Evolutionary conservation across 2,113 vertebrate genomes (phyloP), one percentile per base, ranked within the genome.

Genomic region (Callionymus lyra): DNA sequence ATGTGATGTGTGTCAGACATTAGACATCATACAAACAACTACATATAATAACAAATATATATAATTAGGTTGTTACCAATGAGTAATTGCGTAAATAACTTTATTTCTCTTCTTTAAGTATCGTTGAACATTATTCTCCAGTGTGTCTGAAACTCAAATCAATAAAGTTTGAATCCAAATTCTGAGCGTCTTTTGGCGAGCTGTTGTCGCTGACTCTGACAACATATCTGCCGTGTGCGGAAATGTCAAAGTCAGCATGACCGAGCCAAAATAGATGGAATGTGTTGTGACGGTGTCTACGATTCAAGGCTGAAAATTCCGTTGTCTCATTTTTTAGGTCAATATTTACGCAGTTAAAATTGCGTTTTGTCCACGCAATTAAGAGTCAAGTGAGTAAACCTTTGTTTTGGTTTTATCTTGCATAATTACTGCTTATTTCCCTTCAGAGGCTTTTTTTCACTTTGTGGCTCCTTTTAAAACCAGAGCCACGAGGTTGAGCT

Each of bases 381-480:
- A 76, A 55, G 55, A 70, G 67, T 69, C 71, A 73, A 68, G 74
- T 72, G 71, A 64, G 63, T 65, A 65, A 76, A 69, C 64, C 47
- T 67, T 70, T 54, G 47, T 74, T 68, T 70, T 69, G 57, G 15
- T 63, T 69, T 48, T 52, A 47, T 50, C 59, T 50, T 65, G 60
- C 45, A 48, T 72, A 68, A 70, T 73, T 57, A 4, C 8, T 27
- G 60, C 62, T 56, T 50, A 44, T 60, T 19, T 47, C 37, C 34
- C 39, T 59, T 53, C 42, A 40, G 38, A 59, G 47, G 56, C 52
- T 42, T 68, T 42, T 68, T 47, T 17, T 34, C 36, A 53, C 51
- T 74, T 50, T 58, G 68, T 72, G 68, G 41, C 16, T 1, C 44
- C 39, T 41, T 32, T 56, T 51, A 38, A 44, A 43, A 55, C 44